Evolutionary conservation across 2,888 invertebrate species (phyloP).

Genomic region (Lysandra bellargus): DNA sequence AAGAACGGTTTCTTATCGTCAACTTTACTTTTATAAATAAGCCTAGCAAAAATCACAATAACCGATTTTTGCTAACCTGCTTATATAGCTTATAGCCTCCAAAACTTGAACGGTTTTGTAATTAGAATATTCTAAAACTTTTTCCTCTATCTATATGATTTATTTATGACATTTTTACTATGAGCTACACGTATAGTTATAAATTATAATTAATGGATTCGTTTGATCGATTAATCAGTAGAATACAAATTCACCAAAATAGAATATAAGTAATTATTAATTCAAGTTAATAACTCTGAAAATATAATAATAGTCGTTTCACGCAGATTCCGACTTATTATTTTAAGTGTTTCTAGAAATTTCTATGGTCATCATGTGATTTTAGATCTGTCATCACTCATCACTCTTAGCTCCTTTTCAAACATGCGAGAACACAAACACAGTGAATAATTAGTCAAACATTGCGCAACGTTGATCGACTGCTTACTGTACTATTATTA

Average conservation of each 20-base stretch:
- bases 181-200: too few species aligned
- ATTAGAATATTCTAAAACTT: not conserved
- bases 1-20: too few species aligned
- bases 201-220: not conserved
- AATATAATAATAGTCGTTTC: not conserved
- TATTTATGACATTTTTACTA: too few species aligned
- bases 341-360: not conserved
- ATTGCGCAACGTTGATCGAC: not conserved
- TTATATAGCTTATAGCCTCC: too few species aligned
- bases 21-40: too few species aligned
- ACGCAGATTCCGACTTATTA: not conserved
- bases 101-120: not conserved
- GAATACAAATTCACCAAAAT: not conserved
- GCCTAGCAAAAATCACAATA: too few species aligned
- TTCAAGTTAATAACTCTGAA: not conserved
- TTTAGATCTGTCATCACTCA: not conserved
- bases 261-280: too few species aligned
- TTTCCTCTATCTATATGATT: not conserved
- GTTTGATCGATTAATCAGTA: not conserved
- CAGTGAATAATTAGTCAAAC: not conserved
- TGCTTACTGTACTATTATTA: not conserved
- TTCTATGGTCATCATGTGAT: not conserved
- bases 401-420: conserved; percentile 21
- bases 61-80: too few species aligned
- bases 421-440: conserved; percentile 12